phyloP scores from a whole-genome alignment of 2,797 vertebrate genomes.

The Characodon lateralis region DNA sequence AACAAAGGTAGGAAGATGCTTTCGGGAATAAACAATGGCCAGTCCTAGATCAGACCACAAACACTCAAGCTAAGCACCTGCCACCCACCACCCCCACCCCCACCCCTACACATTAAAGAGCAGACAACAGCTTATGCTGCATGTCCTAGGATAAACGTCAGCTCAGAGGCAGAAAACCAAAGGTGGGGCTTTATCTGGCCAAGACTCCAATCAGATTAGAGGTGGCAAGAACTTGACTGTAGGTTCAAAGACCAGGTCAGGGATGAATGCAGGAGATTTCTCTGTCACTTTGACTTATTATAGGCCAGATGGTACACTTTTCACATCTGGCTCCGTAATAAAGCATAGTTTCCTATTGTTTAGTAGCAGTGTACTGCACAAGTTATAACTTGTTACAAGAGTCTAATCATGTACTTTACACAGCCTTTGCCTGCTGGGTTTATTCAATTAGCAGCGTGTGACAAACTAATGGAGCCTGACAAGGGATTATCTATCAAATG shows the following conservation, averaged over 20 bases:
- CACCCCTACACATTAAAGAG: slow-evolving; percentile 55
- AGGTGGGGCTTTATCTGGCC: slow-evolving; percentile 61
- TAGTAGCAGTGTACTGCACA: neutral
- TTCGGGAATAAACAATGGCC: slow-evolving; percentile 20
- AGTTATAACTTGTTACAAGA: slow-evolving; percentile 6
- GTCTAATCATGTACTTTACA: slow-evolving; percentile 16
- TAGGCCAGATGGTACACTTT: slow-evolving; percentile 3
- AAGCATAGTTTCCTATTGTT: neutral
- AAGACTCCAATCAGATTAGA: slow-evolving; percentile 55
- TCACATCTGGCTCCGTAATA: neutral
- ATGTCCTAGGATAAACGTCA: slow-evolving; percentile 66
- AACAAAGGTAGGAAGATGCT: slow-evolving; percentile 9
- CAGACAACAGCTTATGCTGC: slow-evolving; percentile 65
- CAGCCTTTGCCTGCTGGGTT: slow-evolving; percentile 51
- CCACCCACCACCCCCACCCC: neutral
- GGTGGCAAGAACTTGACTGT: slow-evolving; percentile 25
- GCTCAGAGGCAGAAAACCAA: slow-evolving; percentile 66
- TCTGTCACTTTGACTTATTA: slow-evolving; percentile 46
- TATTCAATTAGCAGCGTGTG: slow-evolving; percentile 51
- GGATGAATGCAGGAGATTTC: slow-evolving; percentile 61
- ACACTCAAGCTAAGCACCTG: slow-evolving; percentile 11
- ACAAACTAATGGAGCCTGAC: slow-evolving; percentile 63
- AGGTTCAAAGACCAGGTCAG: slow-evolving; percentile 44
- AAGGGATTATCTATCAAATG: slow-evolving; percentile 74
- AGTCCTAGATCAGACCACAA: slow-evolving; percentile 4